These are phyloP conservation scores for Varanus komodoensis DNA, from an alignment of 2,113 vertebrate genomes.

Conservation along the genomic window DNA sequence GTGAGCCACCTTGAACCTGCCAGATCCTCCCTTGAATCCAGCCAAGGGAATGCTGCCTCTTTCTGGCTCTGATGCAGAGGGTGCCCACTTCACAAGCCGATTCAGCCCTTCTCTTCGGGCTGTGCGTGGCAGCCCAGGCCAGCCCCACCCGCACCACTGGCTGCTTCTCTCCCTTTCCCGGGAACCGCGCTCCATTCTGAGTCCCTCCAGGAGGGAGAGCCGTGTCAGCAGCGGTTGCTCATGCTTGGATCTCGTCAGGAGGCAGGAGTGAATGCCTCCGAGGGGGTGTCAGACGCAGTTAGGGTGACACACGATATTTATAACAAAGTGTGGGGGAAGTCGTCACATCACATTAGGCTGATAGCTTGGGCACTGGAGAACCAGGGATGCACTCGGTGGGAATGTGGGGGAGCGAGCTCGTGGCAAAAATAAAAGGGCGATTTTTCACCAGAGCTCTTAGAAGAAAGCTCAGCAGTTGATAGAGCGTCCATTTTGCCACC, in stretches of 20 bases:
- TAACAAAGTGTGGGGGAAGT: conserved; percentile 71
- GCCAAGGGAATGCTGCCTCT: background rate
- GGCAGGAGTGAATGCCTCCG: conserved; percentile 65
- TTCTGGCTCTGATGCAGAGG: background rate
- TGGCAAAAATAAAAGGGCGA: background rate
- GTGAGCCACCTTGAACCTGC: background rate
- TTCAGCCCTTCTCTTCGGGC: background rate
- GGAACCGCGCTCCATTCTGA: background rate
- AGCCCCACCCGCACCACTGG: background rate
- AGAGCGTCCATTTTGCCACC: background rate
- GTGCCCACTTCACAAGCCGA: background rate
- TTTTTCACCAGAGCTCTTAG: background rate
- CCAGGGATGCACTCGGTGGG: conserved; percentile 13
- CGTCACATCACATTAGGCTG: conserved; percentile 72
- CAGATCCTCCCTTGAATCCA: background rate
- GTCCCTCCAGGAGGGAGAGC: background rate
- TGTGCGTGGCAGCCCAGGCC: fast-evolving
- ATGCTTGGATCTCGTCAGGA: conserved; percentile 52
- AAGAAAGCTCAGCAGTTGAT: background rate
- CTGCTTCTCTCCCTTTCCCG: background rate
- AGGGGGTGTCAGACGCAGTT: conserved; percentile 74
- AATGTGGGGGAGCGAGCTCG: conserved; percentile 4
- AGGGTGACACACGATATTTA: conserved; percentile 62
- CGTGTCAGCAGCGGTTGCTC: background rate
- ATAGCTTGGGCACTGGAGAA: conserved; percentile 48